Evolutionary conservation across 2,113 vertebrate genomes (phyloP).

Genomic region (Prinia subflava): DNA sequence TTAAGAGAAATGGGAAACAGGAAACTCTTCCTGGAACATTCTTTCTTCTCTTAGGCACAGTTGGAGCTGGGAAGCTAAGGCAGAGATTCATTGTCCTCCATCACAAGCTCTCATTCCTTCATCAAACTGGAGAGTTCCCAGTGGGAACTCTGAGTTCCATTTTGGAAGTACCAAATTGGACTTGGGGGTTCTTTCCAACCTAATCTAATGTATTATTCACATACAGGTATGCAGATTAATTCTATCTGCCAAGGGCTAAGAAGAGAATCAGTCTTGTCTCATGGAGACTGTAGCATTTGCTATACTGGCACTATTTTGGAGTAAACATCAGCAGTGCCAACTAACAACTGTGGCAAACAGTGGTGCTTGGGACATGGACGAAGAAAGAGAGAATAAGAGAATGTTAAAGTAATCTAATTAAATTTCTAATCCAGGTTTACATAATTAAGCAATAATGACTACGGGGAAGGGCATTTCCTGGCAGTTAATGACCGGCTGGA

Average conservation of each 20-base stretch:
- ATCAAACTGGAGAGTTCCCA: background rate
- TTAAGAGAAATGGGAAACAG: background rate
- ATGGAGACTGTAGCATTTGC: background rate
- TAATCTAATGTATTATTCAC: background rate
- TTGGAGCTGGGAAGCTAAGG: background rate
- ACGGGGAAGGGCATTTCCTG: conserved; percentile 62
- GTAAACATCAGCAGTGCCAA: background rate
- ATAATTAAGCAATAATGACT: conserved; percentile 63
- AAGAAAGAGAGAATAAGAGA: conserved; percentile 22
- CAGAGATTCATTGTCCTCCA: background rate
- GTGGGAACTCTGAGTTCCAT: background rate
- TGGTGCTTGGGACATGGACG: background rate
- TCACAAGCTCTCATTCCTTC: background rate
- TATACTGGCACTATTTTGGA: background rate
- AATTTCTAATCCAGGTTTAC: conserved; percentile 66
- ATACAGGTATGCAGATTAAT: background rate
- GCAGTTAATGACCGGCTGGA: conserved; percentile 55
- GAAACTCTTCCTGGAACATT: background rate
- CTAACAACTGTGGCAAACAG: background rate
- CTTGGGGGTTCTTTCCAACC: background rate
- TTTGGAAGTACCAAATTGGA: background rate
- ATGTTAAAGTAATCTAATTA: conserved; percentile 53
- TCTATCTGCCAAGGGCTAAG: background rate
- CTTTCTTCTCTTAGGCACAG: background rate
- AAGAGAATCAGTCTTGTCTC: background rate